Evolutionary conservation across 2,888 invertebrate species (phyloP), one percentile per base, ranked within the genome.

Genomic region (Gandaritis pyraliata): DNA sequence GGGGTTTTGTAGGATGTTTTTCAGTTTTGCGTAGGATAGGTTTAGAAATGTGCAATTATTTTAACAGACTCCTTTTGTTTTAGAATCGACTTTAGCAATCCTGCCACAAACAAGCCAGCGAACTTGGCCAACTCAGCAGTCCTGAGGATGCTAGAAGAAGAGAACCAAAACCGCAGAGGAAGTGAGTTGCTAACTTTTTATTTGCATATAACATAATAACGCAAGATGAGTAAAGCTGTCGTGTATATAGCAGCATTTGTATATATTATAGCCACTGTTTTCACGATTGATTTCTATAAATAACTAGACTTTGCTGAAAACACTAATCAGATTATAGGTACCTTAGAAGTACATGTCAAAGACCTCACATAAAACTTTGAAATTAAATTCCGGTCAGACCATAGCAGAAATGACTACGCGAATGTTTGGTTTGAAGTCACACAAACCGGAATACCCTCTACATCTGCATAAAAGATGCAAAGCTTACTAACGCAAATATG

Each of bases 111-210:
- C 70, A 96, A 96, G 81, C 96, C 97, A 62, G 92, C 94, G 52
- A 97, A 97, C 87, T 93, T 97, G 77, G 96, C 96, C 78, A 96
- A 97, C 87, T 97, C 97, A 51, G 96, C 96, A 50, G 97, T 97
- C 58, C 91, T 97, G 73, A 94, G 95, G 69, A 96, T 97, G 95
- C 93, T 97, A 64, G 96, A 97, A 81, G 97, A 97, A 83, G 96
- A 97, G 84, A 96, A 97, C 83, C 93, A 95, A 75, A 95, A 94
- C 82, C 92, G 94, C 72, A 93, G 94, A 72, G 93, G 93, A 78
- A 94, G 94, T 64, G 55, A 64, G 64, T 57, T 18, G 76, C 91
- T 93, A 82, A 93, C 93, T 74, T 94, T 1, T 48, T 30, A 94
- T 74, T 94, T 1, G 12, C 6, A 36, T 16, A 15, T 23, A 23